Base-by-base conservation (phyloP, 1,140 invertebrate genomes). In the Pseudachorutes palmiensis region DNA sequence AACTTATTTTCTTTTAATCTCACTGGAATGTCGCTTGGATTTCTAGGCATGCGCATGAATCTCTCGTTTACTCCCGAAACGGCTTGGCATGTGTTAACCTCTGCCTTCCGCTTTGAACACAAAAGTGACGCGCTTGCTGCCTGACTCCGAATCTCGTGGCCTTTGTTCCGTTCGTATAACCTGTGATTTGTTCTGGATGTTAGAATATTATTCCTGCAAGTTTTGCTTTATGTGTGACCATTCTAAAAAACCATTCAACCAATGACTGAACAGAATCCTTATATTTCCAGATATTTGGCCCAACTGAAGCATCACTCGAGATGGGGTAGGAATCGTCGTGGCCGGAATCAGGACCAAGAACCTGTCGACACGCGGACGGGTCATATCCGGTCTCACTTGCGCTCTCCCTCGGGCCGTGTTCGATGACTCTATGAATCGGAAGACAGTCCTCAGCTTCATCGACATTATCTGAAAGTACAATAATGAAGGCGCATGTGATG, bases 331-430 rank as follows among this genome's bases (percentile, higher is more conserved):
- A 67, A 85, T 88, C 76, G 82, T 85, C 62, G 83, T 87, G 70
- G 88, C 91, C 80, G 91, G 89, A 82, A 84, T n/a, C n/a, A 51
- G 24, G 26, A 61, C 3, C 65, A 69, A 51, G 72, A 73, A 30
- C 72, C 67, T 1, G 74, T 77, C 45, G 77, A 77, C 68, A 76
- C 76, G 48, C 49, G 91, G 75, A 94, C 91, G 58, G 91, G 91
- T 67, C 91, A 92, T 79, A 92, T 93, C 76, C 85, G 90, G 74
- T 92, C 90, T 64, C 89, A 92, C 80, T 83, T 93, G 74, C 84
- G 91, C 60, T 93, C 90, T 75, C 90, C 90, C 48, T 92, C 89
- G 5, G 89, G 89, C 71, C 83, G 88, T 76, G 88, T 91, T 75
- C 82, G 89, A 83, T 91, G 48, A 62, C 65, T 60, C 14, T n/a